Conservation (phyloP, 2,113 vertebrate genomes). For the Pelobates fuscus region DNA sequence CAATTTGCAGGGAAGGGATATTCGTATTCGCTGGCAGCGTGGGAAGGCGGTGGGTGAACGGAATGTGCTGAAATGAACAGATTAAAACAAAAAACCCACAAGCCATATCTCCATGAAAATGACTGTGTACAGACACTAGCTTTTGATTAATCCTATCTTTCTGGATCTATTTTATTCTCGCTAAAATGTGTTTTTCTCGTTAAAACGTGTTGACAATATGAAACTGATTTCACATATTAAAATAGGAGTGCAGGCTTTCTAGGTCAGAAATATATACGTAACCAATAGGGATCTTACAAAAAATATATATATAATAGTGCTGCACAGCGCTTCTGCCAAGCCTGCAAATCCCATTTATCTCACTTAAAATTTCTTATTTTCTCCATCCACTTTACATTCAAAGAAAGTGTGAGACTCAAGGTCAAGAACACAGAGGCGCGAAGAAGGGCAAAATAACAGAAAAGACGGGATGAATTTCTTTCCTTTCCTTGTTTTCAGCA, state of each 20-base stretch:
- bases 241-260: constrained; percentile 15
- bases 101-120: constrained; percentile 38
- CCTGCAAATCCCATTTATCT: constrained; percentile 39
- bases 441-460: neutral
- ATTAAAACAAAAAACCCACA: neutral
- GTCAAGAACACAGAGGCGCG: neutral
- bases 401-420: constrained; percentile 1
- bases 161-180: neutral
- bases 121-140: constrained; percentile 7
- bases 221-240: constrained; percentile 35
- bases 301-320: constrained; percentile 3
- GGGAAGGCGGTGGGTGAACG: constrained; percentile 30
- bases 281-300: neutral
- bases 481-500: neutral
- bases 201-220: constrained; percentile 29
- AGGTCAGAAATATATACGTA: neutral
- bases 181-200: constrained; percentile 20
- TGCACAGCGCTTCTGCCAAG: constrained; percentile 13
- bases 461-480: neutral
- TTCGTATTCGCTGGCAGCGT: neutral
- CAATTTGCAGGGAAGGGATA: constrained; percentile 10
- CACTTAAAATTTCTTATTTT: constrained; percentile 25
- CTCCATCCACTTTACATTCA: constrained; percentile 27
- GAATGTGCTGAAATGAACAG: constrained; percentile 31
- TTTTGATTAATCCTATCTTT: constrained; percentile 51